phyloP scores from a whole-genome alignment of 2,113 vertebrate species.

The Thamnophis sirtalis region DNA sequence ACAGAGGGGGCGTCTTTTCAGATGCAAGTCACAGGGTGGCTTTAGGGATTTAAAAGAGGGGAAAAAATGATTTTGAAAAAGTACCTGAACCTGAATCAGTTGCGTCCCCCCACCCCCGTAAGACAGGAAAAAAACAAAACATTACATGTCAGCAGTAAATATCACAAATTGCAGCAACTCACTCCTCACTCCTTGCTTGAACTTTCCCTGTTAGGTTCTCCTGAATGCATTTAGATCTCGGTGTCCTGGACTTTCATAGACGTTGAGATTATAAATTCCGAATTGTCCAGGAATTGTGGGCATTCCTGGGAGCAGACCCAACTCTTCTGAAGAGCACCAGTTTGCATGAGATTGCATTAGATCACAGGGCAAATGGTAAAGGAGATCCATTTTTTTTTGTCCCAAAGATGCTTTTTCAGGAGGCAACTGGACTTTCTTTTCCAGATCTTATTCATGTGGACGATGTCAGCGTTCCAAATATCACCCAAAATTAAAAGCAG shows the following conservation, averaged over 20 bases:
- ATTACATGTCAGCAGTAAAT: background rate
- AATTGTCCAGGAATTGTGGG: background rate
- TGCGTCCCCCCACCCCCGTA: background rate
- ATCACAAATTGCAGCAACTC: background rate
- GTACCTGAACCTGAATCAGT: background rate
- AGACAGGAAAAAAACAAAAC: background rate
- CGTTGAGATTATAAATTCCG: background rate
- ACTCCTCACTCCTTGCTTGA: background rate
- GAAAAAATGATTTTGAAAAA: background rate
- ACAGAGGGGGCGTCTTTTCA: conserved; percentile 27
- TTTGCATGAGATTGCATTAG: background rate
- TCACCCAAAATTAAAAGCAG: no score
- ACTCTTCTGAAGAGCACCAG: background rate
- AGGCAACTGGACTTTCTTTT: no score
- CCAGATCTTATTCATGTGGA: no score
- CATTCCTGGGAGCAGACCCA: background rate
- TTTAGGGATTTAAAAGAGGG: conserved; percentile 4
- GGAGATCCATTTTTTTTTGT: conserved; percentile 38
- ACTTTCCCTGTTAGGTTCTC: background rate
- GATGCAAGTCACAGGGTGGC: conserved; percentile 19
- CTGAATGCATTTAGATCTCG: conserved; percentile 27
- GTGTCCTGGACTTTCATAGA: background rate
- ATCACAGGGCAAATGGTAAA: conserved; percentile 38
- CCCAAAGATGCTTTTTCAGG: no score
- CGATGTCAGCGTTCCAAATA: no score